A percentile compares a stretch with the other conserved stretches of the same genome.
Conservation (phyloP, 2,888 invertebrate genomes). For the Cyrtodaria siliqua region DNA sequence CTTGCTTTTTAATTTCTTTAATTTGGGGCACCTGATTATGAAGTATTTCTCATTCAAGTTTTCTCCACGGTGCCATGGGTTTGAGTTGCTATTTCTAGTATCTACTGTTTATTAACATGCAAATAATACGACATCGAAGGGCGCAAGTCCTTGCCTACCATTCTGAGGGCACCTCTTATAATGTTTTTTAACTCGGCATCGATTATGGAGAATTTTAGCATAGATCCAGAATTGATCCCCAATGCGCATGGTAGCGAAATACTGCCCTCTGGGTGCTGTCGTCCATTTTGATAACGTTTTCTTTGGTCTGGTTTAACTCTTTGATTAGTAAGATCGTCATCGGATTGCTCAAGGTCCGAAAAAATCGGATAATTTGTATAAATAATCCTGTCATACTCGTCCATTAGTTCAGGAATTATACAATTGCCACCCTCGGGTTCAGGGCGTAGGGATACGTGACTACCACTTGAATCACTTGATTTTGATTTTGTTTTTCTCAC, state of each 20-base stretch:
- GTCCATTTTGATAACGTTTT: background rate
- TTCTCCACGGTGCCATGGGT: too few relatives aligned
- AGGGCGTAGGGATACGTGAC: slow-evolving; percentile 61
- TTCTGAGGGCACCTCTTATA: slow-evolving; percentile 97
- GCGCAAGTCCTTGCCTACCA: slow-evolving; percentile 94
- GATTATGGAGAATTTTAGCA: slow-evolving; percentile 99
- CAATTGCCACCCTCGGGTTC: slow-evolving; percentile 82
- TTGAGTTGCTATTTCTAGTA: too few relatives aligned
- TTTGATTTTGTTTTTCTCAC: background rate
- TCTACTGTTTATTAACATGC: too few relatives aligned
- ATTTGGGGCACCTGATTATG: too few relatives aligned
- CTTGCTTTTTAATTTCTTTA: too few relatives aligned
- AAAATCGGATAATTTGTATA: slow-evolving; percentile 81
- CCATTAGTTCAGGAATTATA: slow-evolving; percentile 43
- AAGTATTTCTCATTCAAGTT: too few relatives aligned
- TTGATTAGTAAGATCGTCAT: slow-evolving; percentile 59
- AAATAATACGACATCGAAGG: too few relatives aligned
- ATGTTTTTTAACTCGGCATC: slow-evolving; percentile 99
- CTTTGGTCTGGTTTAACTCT: background rate
- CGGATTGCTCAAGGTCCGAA: slow-evolving; percentile 77
- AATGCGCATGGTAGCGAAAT: slow-evolving; percentile 55
- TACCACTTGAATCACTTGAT: background rate
- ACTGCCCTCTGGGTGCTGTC: background rate
- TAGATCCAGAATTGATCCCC: slow-evolving; percentile 93
- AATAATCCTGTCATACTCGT: slow-evolving; percentile 81